Evolutionary conservation across 2,113 vertebrate species (phyloP), one percentile per base, ranked within the genome.

Genomic region (Lagopus muta): DNA sequence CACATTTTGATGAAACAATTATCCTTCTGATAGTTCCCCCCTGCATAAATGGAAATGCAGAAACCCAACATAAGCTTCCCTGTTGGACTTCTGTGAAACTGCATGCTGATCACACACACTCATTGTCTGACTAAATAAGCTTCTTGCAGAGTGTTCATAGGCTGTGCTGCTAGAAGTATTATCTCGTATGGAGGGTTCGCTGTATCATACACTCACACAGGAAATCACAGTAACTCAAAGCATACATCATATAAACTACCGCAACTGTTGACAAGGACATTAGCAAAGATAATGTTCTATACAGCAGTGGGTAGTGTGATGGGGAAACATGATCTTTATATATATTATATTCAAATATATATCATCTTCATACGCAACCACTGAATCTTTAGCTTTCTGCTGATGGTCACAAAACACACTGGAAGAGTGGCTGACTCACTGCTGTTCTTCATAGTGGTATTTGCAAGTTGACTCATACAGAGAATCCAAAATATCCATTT

Each of bases 111-210:
- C 86, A 28, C 57, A 71, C 28, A 36, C 5, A 43, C 17, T 69
- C 57, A 54, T 93, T 79, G 92, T 67, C 80, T 88, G 66, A 54
- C 40, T 87, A 94, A 89, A 30, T 45, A 36, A 89, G 70, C 20
- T 82, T 45, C 58, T 90, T 65, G 34, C 43, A 64, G 86, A 64
- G 57, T 0, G 14, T 10, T 89, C 32, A 61, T 45, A 54, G 57
- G 5, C 11, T 4, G 6, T 2, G 3, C 20, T 58, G 89, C 79
- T 67, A 77, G 60, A 94, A 71, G 17, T 7, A 69, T 65, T 78
- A 61, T 14, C 69, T 67, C 50, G 32, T 20, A 20, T 3, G 32
- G 32, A 18, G 50, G 13, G 55, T 0, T 11, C 55, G 64, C 57
- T 52, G 47, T 15, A 50, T 28, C 89, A 55, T 57, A 18, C 3